A percentile compares a stretch with the other conserved stretches of the same genome.
Conservation (phyloP, 2,113 vertebrate species). For the Trematomus loennbergii region DNA sequence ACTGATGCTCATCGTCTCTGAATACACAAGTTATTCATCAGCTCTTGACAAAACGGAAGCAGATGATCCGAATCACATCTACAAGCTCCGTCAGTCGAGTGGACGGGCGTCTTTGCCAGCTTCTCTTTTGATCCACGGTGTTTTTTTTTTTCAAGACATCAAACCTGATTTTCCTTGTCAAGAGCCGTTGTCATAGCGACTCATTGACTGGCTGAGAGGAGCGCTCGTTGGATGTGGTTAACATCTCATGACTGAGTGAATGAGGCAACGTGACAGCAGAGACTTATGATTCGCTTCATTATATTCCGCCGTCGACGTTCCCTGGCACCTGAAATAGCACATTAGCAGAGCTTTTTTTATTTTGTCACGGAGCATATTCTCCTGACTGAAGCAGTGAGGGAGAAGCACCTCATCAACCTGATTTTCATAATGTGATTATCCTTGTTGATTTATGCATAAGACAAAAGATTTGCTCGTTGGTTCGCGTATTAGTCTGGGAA, state of each 20-base stretch:
- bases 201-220: slow-evolving; percentile 45
- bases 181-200: slow-evolving; percentile 71
- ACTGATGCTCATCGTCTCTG: slow-evolving; percentile 36
- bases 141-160: slow-evolving; percentile 46
- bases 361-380: slow-evolving; percentile 30
- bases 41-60: slow-evolving; percentile 37
- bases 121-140: slow-evolving; percentile 2
- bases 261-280: slow-evolving; percentile 41
- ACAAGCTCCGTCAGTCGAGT: slow-evolving; percentile 18
- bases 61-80: slow-evolving; percentile 51
- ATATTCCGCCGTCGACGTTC: slow-evolving; percentile 35
- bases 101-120: slow-evolving; percentile 3
- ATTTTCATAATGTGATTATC: slow-evolving; percentile 77
- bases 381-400: slow-evolving; percentile 18
- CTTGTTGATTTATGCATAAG: slow-evolving; percentile 74
- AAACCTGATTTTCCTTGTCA: slow-evolving; percentile 54
- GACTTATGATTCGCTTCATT: slow-evolving; percentile 47
- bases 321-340: slow-evolving; percentile 54
- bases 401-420: slow-evolving; percentile 52
- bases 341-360: slow-evolving; percentile 36
- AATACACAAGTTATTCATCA: slow-evolving; percentile 58
- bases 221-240: slow-evolving; percentile 33
- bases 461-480: slow-evolving; percentile 52
- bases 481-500: slow-evolving; percentile 47
- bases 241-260: slow-evolving; percentile 53